Conservation (phyloP, 2,113 vertebrate species). For the Perca fluviatilis region DNA sequence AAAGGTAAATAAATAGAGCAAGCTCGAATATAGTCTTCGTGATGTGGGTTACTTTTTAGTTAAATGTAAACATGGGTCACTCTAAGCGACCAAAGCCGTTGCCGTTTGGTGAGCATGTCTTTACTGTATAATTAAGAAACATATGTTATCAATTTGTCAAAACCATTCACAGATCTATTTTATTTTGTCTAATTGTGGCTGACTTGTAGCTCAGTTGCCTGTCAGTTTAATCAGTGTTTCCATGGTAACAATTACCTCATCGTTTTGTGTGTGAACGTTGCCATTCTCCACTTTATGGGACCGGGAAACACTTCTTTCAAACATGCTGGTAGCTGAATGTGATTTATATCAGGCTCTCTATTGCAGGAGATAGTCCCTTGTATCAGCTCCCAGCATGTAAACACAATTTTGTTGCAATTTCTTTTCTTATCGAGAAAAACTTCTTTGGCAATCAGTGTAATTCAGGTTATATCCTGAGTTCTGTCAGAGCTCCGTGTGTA, state of each 20-base stretch:
- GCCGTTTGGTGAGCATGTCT: background rate
- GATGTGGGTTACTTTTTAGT: background rate
- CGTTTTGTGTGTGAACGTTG: constrained; percentile 12
- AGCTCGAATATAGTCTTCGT: background rate
- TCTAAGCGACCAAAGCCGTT: background rate
- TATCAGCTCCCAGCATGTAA: constrained; percentile 62
- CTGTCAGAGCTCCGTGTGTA: constrained; percentile 4
- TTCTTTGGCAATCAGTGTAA: constrained; percentile 70
- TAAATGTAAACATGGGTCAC: background rate
- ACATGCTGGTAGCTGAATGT: constrained; percentile 27
- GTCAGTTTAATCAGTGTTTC: constrained; percentile 42
- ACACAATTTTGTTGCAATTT: constrained; percentile 57
- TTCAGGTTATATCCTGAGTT: constrained; percentile 60
- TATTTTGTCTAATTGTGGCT: background rate
- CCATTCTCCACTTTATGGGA: constrained; percentile 34
- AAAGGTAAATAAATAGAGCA: background rate
- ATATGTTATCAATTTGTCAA: background rate
- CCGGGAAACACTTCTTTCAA: constrained; percentile 28
- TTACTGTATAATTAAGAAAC: background rate
- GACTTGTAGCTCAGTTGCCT: constrained; percentile 11
- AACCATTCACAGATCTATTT: background rate
- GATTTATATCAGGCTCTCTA: constrained; percentile 62
- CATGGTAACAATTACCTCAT: constrained; percentile 31
- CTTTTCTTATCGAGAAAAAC: constrained; percentile 60
- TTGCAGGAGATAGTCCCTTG: constrained; percentile 44